Evolutionary conservation across 2,113 vertebrate species (phyloP).

Genomic region (Salvelinus sp.): DNA sequence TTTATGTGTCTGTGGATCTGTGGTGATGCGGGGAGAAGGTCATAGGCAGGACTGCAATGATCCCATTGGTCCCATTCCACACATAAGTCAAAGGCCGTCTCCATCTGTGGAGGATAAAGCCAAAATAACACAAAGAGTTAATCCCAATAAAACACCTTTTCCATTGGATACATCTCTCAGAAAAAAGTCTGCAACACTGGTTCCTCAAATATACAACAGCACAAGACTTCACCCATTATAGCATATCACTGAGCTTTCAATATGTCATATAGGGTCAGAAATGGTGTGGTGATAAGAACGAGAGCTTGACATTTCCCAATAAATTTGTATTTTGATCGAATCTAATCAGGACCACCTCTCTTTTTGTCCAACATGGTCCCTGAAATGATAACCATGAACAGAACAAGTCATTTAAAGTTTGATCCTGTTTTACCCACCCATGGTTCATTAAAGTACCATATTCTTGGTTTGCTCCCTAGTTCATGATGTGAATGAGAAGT

Average conservation of each 20-base stretch:
- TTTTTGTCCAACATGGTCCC: conserved; percentile 16
- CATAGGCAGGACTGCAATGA: conserved; percentile 20
- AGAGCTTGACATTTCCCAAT: background rate
- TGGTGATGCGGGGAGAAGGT: conserved; percentile 21
- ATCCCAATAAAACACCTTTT: background rate
- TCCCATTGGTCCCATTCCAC: conserved; percentile 36
- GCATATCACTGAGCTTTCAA: background rate
- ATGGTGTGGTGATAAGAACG: conserved; percentile 3
- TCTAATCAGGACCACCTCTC: background rate
- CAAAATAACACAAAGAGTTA: conserved; percentile 38
- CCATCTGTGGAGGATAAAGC: conserved; percentile 55
- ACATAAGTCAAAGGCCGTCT: conserved; percentile 15
- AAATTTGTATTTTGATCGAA: conserved; percentile 4
- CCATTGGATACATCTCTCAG: background rate
- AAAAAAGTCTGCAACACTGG: background rate
- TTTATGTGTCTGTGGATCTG: conserved; percentile 39
- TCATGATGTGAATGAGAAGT: conserved; percentile 66
- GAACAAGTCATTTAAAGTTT: conserved; percentile 36
- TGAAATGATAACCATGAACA: conserved; percentile 43
- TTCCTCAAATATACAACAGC: background rate
- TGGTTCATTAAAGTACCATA: conserved; percentile 69
- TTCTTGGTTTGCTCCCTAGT: conserved; percentile 70
- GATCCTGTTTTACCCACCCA: conserved; percentile 51
- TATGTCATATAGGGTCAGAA: background rate
- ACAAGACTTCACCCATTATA: conserved; percentile 1